Evolutionary conservation across 2,888 invertebrate species (phyloP).

Genomic region (Rhagophthalmus giganteus): DNA sequence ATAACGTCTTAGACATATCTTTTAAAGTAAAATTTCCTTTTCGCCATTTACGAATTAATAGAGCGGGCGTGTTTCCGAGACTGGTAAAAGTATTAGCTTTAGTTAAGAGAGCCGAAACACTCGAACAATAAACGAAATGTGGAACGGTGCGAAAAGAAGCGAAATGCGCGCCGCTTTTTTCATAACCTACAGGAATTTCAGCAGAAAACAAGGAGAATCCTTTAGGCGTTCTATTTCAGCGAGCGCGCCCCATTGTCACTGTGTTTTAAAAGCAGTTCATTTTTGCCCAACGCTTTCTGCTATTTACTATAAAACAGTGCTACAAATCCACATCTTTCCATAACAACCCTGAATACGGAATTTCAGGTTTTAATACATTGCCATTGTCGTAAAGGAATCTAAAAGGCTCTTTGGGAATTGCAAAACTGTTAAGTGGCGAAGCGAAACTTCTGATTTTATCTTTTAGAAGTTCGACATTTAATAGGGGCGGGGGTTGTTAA

Average conservation of each 20-base stretch:
- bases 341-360: constrained; percentile 12
- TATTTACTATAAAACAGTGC: constrained; percentile 21
- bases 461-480: not conserved
- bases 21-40: too few relatives aligned
- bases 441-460: not conserved
- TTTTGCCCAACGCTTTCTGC: constrained; percentile 25
- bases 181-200: constrained; percentile 21
- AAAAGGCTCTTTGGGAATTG: not conserved
- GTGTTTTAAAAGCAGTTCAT: constrained; percentile 32
- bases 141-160: constrained; percentile 19
- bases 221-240: constrained; percentile 29
- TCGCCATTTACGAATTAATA: too few relatives aligned
- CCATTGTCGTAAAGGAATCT: not conserved
- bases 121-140: constrained; percentile 17
- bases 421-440: constrained; percentile 10
- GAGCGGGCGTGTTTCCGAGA: too few relatives aligned
- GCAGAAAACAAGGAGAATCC: constrained; percentile 27
- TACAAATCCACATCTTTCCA: constrained; percentile 13
- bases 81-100: constrained; percentile 14
- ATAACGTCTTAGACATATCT: not conserved
- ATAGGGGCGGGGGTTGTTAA: not conserved
- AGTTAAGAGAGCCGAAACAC: constrained; percentile 14
- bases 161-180: constrained; percentile 17
- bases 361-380: not conserved
- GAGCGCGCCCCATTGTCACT: constrained; percentile 30